Conservation (phyloP, 2,113 vertebrate genomes). For the Nyctereutes procyonoides region DNA sequence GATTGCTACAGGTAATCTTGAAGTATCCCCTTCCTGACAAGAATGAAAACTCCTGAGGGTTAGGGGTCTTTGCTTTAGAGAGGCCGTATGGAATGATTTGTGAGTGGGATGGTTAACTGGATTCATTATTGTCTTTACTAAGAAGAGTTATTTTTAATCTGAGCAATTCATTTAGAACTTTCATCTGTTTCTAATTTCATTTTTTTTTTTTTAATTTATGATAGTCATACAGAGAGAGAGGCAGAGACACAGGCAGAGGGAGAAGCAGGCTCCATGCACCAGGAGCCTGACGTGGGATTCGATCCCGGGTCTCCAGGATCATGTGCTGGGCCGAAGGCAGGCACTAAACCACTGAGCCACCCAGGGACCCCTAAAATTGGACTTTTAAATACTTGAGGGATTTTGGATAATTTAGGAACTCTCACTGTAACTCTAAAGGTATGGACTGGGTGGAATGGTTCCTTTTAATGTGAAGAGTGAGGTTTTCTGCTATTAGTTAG, state of each 20-base stretch:
- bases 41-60: background rate
- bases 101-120: background rate
- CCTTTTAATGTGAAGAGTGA: slow-evolving; percentile 1
- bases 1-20: background rate
- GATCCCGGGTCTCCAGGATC: too few relatives aligned
- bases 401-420: background rate
- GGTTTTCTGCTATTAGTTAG: background rate
- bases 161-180: background rate
- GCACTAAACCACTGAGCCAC: too few relatives aligned
- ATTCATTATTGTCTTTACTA: background rate
- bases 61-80: background rate
- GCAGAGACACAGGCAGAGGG: too few relatives aligned
- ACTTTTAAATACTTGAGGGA: slow-evolving; percentile 21
- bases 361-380: background rate
- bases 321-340: too few relatives aligned
- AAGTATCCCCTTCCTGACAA: background rate
- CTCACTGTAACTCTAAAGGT: background rate
- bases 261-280: too few relatives aligned
- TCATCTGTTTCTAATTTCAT: slow-evolving; percentile 17
- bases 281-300: too few relatives aligned
- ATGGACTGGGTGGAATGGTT: background rate
- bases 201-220: too few relatives aligned
- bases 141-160: slow-evolving; percentile 24
- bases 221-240: too few relatives aligned
- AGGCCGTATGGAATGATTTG: background rate